phyloP scores from a whole-genome alignment of 2,888 invertebrate genomes.

The Himalopsyche anomala region DNA sequence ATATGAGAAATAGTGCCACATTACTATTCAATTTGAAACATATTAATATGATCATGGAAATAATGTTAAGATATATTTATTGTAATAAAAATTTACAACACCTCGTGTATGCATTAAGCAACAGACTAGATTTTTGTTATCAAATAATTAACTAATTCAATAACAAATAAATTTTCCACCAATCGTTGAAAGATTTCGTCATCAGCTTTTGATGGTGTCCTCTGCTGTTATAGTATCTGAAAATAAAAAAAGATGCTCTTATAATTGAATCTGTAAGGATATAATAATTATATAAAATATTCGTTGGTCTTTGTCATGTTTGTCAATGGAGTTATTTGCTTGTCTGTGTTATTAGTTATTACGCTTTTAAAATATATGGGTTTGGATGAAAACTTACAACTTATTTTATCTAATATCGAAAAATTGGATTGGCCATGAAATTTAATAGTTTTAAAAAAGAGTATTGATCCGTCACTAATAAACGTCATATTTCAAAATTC shows the following conservation, averaged over 20 bases:
- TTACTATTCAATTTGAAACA: not conserved
- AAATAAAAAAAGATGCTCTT: conserved; percentile 31
- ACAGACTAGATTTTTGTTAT: conserved; percentile 32
- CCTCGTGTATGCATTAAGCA: not conserved
- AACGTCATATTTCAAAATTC: not conserved
- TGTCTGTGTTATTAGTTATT: too few relatives aligned
- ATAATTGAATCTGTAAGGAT: too few relatives aligned
- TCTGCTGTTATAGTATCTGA: conserved; percentile 61
- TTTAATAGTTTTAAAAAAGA: conserved; percentile 25
- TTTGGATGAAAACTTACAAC: not conserved
- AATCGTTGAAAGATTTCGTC: not conserved
- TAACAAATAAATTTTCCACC: not conserved
- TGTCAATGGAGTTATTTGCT: too few relatives aligned
- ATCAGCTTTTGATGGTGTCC: conserved; percentile 2
- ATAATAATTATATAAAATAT: not conserved
- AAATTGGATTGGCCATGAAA: not conserved
- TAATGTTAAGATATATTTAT: conserved; percentile 6
- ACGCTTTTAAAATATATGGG: too few relatives aligned
- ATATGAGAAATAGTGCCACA: not conserved
- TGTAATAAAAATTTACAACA: not conserved
- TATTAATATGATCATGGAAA: not conserved
- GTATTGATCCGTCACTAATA: not conserved
- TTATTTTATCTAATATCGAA: not conserved
- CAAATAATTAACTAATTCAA: conserved; percentile 3
- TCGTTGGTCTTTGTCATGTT: not conserved